Conservation (phyloP, 1,140 invertebrate genomes). For the Halesus radiatus region DNA sequence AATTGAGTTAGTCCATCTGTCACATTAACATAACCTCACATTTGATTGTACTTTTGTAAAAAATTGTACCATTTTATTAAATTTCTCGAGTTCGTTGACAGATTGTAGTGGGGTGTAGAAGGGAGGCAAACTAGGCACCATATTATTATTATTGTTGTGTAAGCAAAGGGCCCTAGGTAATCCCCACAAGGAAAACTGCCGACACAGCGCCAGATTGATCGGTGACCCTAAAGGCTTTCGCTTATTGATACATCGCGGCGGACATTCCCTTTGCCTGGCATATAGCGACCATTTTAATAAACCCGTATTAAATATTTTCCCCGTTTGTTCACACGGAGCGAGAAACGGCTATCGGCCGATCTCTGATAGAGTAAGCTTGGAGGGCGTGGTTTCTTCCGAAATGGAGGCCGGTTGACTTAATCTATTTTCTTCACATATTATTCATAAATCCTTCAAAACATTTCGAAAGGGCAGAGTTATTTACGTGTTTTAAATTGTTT, state of each 20-base stretch:
- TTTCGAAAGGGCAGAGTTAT: too few species aligned
- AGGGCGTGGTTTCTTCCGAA: not conserved
- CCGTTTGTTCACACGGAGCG: not conserved
- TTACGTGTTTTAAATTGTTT: too few species aligned
- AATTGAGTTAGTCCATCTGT: too few species aligned
- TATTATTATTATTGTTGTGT: conserved; percentile 10
- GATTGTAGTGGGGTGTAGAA: not conserved
- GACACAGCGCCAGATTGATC: conserved; percentile 29
- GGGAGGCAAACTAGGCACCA: too few species aligned
- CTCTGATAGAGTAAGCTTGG: not conserved
- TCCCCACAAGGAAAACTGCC: conserved; percentile 6
- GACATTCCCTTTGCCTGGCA: not conserved
- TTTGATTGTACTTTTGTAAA: too few species aligned
- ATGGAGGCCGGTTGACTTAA: too few species aligned
- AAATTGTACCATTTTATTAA: too few species aligned
- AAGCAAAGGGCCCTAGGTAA: conserved; percentile 6
- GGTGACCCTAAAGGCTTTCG: conserved; percentile 24
- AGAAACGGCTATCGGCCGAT: conserved; percentile 12
- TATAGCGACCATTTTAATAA: conserved; percentile 8
- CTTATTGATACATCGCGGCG: conserved; percentile 19
- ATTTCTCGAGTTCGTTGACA: not conserved
- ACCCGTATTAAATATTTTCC: not conserved
- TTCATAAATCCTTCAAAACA: too few species aligned
- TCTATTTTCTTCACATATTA: too few species aligned
- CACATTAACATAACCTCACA: too few species aligned